phyloP scores from a whole-genome alignment of 1,140 invertebrate species.

The Neodiprion fabricii region DNA sequence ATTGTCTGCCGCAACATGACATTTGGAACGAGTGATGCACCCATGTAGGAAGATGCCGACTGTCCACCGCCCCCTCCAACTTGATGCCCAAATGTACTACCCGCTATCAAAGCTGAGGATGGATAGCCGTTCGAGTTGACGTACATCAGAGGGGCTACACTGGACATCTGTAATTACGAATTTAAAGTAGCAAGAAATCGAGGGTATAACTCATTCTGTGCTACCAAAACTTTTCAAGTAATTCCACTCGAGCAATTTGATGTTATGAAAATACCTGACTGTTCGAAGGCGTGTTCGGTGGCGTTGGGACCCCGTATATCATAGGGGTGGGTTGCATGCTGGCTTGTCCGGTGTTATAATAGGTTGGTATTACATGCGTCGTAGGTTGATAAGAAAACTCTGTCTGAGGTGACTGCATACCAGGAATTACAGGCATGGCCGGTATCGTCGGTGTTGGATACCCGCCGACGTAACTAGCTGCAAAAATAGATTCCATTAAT shows the following conservation, averaged over 20 bases:
- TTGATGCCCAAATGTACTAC: conserved; percentile 53
- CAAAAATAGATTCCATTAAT: conserved; percentile 21
- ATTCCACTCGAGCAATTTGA: neutral
- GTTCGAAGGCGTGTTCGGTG: conserved; percentile 56
- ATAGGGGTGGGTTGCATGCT: conserved; percentile 53
- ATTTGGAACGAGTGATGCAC: conserved; percentile 55
- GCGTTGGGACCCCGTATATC: conserved; percentile 57
- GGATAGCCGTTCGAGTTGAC: conserved; percentile 55
- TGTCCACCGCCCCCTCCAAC: conserved; percentile 46
- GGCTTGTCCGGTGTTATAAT: conserved; percentile 49
- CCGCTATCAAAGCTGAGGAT: conserved; percentile 48
- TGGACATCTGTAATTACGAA: conserved; percentile 45
- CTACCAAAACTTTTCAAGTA: neutral
- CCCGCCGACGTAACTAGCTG: conserved; percentile 53
- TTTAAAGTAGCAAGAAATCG: neutral
- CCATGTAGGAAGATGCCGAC: conserved; percentile 52
- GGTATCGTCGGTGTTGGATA: conserved; percentile 54
- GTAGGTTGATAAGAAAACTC: conserved; percentile 54
- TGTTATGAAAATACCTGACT: conserved; percentile 43
- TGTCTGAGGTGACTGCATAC: conserved; percentile 44
- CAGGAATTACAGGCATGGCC: conserved; percentile 44
- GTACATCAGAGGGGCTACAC: conserved; percentile 58
- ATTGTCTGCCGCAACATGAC: conserved; percentile 58
- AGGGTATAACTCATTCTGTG: neutral
- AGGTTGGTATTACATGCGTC: conserved; percentile 54